phyloP scores from a whole-genome alignment of 2,797 vertebrate genomes.

The Lemur catta region DNA sequence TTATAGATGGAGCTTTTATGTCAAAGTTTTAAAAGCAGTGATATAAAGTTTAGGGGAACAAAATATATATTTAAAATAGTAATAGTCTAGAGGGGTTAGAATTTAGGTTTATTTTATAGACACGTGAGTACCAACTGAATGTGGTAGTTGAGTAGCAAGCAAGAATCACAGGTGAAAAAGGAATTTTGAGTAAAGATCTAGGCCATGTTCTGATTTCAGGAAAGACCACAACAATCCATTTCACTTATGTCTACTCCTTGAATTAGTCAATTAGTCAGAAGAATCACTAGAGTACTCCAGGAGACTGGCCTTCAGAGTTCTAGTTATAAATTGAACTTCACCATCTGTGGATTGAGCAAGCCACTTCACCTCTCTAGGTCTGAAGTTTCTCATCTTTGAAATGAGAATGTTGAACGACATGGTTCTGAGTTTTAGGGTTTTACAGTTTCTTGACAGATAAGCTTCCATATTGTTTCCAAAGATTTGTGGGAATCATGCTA shows the following conservation, averaged over 20 bases:
- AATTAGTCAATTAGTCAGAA: background rate
- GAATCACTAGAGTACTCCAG: background rate
- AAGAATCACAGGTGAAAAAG: background rate
- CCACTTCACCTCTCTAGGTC: background rate
- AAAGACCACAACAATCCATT: background rate
- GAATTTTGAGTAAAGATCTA: background rate
- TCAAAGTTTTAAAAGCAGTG: background rate
- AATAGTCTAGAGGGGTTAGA: background rate
- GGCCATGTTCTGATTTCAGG: conserved; percentile 20
- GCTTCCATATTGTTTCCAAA: background rate
- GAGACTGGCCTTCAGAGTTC: background rate
- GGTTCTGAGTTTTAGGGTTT: background rate
- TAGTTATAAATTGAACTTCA: background rate
- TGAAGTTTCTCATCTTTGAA: background rate
- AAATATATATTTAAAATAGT: background rate
- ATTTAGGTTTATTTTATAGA: conserved; percentile 18
- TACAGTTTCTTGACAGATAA: background rate
- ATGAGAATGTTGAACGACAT: background rate
- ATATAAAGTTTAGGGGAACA: background rate
- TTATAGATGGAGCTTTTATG: background rate
- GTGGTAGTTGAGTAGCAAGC: background rate
- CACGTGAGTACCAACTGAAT: background rate
- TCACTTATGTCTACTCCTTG: background rate
- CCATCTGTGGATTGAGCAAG: background rate
- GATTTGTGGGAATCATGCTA: background rate